These are phyloP conservation scores for Hippoglossus hippoglossus DNA, from an alignment of 2,797 vertebrate species.

Conservation along the genomic window DNA sequence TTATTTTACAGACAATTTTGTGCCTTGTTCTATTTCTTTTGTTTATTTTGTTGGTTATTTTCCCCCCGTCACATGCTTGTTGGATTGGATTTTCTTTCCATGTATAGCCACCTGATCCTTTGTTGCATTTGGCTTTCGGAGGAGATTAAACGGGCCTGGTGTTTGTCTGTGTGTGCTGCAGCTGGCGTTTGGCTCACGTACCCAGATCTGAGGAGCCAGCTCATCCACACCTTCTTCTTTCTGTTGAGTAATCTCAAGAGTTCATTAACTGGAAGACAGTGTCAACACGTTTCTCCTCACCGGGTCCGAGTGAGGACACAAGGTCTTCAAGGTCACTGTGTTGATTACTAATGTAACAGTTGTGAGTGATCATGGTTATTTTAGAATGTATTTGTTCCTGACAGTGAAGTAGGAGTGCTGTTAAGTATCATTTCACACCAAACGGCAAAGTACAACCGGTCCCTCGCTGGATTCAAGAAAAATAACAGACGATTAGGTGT, in stretches of 20 bases:
- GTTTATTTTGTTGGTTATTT: constrained; percentile 65
- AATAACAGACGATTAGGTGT: constrained; percentile 44
- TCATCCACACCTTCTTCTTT: constrained; percentile 21
- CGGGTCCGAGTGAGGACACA: constrained; percentile 41
- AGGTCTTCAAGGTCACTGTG: constrained; percentile 40
- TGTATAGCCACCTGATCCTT: constrained; percentile 74
- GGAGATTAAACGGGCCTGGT: constrained; percentile 50
- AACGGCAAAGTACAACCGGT: constrained; percentile 34
- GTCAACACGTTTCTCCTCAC: constrained; percentile 50
- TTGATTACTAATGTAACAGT: constrained; percentile 51
- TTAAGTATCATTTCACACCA: constrained; percentile 51
- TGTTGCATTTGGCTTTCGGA: neutral
- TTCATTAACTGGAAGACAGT: constrained; percentile 47
- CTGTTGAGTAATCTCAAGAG: constrained; percentile 42
- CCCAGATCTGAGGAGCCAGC: constrained; percentile 57
- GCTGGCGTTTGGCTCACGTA: constrained; percentile 72
- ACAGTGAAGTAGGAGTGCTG: constrained; percentile 55
- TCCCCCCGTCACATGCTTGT: constrained; percentile 64
- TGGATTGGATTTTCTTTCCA: constrained; percentile 56
- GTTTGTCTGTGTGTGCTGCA: constrained; percentile 70
- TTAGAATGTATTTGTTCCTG: constrained; percentile 68
- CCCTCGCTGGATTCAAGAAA: constrained; percentile 39
- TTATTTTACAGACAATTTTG: constrained; percentile 99
- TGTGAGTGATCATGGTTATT: constrained; percentile 56
- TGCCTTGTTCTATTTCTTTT: constrained; percentile 97